Conservation (phyloP, 2,888 invertebrate species). For the Himalopsyche anomala region DNA sequence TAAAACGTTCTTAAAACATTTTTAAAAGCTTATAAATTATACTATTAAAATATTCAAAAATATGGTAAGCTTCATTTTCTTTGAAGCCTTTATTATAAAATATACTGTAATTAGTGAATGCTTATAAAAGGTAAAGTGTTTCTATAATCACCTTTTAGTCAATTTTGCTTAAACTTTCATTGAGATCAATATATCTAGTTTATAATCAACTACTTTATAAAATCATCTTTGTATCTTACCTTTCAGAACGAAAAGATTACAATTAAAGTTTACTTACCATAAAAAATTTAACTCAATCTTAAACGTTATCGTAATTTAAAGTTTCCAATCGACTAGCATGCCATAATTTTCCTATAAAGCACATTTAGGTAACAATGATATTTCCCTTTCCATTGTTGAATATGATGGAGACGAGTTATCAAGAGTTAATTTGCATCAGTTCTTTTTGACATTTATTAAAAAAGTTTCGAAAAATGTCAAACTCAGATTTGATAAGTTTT, state of each 20-base stretch:
- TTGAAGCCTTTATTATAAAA: neutral
- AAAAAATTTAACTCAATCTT: too few relatives aligned
- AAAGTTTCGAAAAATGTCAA: neutral
- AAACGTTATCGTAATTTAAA: too few relatives aligned
- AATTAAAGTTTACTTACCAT: too few relatives aligned
- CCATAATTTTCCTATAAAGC: too few relatives aligned
- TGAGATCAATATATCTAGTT: too few relatives aligned
- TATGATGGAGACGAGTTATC: constrained; percentile 5
- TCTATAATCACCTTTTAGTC: neutral
- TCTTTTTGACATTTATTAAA: constrained; percentile 47
- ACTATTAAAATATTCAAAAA: constrained; percentile 1
- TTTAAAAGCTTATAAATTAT: neutral
- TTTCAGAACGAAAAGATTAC: too few relatives aligned
- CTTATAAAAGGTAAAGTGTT: neutral
- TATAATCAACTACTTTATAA: too few relatives aligned
- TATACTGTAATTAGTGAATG: neutral
- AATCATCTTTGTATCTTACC: too few relatives aligned
- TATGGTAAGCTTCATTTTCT: neutral
- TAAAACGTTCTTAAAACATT: too few relatives aligned
- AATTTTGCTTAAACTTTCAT: neutral
- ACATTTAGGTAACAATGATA: neutral
- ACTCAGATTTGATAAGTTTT: neutral
- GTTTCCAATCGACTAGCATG: too few relatives aligned
- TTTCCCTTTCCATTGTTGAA: neutral
- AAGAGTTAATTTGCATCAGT: constrained; percentile 32